Evolutionary conservation across 2,888 invertebrate genomes (phyloP), one percentile per base, ranked within the genome.

Genomic region (Calameuta idolon): DNA sequence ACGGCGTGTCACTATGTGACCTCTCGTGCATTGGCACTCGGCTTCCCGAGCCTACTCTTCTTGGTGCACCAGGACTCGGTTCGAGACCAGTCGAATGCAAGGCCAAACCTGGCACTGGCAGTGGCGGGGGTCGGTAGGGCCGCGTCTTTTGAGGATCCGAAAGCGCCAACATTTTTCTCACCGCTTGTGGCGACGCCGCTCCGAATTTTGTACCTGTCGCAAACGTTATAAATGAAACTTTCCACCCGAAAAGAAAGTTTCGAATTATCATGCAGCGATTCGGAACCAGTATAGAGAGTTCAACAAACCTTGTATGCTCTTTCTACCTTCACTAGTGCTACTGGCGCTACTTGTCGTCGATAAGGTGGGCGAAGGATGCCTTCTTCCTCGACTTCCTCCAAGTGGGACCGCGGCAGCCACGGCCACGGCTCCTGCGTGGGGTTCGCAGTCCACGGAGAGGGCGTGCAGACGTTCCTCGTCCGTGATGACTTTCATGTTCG

Each of bases 101-200:
- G 15, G 93, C 93, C 76, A 92, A 87, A 77, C 95, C 94, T 37
- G 96, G 94, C 69, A 96, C 95, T 5, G 95, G 94, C 77, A 95
- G 92, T 73, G 94, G 93, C 74, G 92, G 93, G 1, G 98, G 97
- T 89, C 97, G 97, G 89, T 97, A 97, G 11, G 97, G 97, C 77
- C 97, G 94, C 12, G 97, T 96, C 92, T 98, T 98, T 76, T 95
- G 96, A 23, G 96, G 96, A 90, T 97, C 97, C 15, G 97, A 96
- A 40, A 99, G 93, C 11, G 98, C 96, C 85, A 99, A 93, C 90
- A 99, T 94, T 92, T 99, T 99, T 87, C 98, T 95, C 31, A 99
- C 98, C 12, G 99, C 98, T 92, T 99, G 98, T 33, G 99, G 99
- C 23, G 98, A 98, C 69, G 98, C 98, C 69, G 98, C 96, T 83